Base-by-base conservation (phyloP, 2,888 invertebrate genomes). In the Lycophotia porphyrea region DNA sequence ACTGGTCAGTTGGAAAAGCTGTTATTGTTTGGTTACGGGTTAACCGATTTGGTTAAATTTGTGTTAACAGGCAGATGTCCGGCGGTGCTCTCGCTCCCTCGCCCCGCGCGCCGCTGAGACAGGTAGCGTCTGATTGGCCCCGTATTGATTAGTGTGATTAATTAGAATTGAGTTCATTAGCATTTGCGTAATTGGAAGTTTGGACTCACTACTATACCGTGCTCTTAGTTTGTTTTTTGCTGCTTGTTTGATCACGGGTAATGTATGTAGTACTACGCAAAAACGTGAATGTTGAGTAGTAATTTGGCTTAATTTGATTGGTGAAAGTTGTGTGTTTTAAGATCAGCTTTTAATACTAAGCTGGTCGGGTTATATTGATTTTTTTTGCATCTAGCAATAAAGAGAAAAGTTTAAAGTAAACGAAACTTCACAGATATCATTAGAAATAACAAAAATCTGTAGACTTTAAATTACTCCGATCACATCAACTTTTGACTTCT, bases 1-100 rank as follows among this genome's bases (percentile, higher is more conserved):
- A 88, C 91, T 93, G 95, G 95, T 95, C 95, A 95, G 93, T 94
- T 94, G 94, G 94, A 93, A 94, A 94, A 96, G 95, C 95, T 96
- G 96, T 96, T 96, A 96, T 96, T 96, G 96, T 96, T 96, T 95
- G 95, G 95, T 94, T 95, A 94, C 92, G 93, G 96, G 96, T 96
- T 96, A 96, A 96, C 96, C 96, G 95, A 95, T 96, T 96, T 96
- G 95, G 96, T 96, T 95, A 95, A 95, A 95, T 95, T 96, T 94
- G 95, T 94, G 94, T 93, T 94, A 95, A 95, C 93, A 94, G 93
- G 93, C 94, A 95, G 94, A 95, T 94, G 95, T 93, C 93, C 93
- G 93, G 91, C 90, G 88, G 82, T 88, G 86, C 87, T 91, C 91
- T 88, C 84, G 91, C 92, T 92, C 92, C 84, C 87, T 93, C 93